Evolutionary conservation across 2,888 invertebrate species (phyloP).

Genomic region (Drosophila trichaetosa): DNA sequence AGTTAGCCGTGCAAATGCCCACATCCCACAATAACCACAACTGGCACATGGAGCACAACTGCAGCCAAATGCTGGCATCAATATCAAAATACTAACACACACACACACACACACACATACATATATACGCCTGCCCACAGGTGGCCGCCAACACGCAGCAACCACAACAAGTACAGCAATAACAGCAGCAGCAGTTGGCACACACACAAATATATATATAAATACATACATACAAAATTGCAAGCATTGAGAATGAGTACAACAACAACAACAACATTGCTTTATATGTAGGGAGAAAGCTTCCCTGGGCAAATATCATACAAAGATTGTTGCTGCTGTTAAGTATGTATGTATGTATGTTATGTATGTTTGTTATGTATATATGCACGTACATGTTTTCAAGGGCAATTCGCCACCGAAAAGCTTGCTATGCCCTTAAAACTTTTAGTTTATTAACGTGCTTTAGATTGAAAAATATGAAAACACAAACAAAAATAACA

Average conservation of each 20-base stretch:
- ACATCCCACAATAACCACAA: slow-evolving; percentile 35
- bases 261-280: background rate
- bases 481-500: background rate
- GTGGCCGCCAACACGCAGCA: slow-evolving; percentile 55
- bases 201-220: slow-evolving; percentile 1
- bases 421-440: background rate
- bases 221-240: background rate
- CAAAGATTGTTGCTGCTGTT: slow-evolving; percentile 3
- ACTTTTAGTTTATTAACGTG: background rate
- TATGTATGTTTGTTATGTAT: background rate
- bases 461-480: background rate
- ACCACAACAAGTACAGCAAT: slow-evolving; percentile 22
- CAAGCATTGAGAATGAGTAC: background rate
- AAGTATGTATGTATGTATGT: background rate
- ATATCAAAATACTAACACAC: background rate
- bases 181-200: slow-evolving; percentile 16
- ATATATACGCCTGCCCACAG: slow-evolving; percentile 46
- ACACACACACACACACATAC: background rate
- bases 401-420: background rate
- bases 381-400: background rate
- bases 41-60: slow-evolving; percentile 8
- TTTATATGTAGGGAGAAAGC: slow-evolving; percentile 34
- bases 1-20: slow-evolving; percentile 44
- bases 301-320: slow-evolving; percentile 23
- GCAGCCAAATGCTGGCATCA: slow-evolving; percentile 12